Evolutionary conservation across 2,888 invertebrate genomes (phyloP).

Genomic region (Eupeodes latifasciatus): DNA sequence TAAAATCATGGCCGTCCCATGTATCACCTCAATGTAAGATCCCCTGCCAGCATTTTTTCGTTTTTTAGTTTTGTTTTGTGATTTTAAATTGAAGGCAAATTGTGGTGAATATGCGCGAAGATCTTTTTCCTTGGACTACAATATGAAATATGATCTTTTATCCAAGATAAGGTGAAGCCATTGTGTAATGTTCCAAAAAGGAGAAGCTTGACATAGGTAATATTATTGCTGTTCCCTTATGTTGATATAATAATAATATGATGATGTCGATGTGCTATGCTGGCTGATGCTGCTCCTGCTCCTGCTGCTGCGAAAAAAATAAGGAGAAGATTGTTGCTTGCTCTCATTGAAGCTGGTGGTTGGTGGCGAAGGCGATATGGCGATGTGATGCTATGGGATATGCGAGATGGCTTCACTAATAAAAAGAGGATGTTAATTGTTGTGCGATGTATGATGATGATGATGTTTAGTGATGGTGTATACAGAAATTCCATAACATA

Average conservation of each 20-base stretch:
- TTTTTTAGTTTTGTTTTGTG: not conserved
- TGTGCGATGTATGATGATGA: constrained; percentile 22
- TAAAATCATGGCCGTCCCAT: constrained; percentile 36
- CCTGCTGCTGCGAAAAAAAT: constrained; percentile 46
- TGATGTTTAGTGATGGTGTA: not conserved
- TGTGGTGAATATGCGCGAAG: constrained; percentile 43
- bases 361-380: not conserved
- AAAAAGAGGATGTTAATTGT: constrained; percentile 77
- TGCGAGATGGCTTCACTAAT: constrained; percentile 42
- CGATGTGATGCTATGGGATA: not conserved
- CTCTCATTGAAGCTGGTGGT: not conserved
- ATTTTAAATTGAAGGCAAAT: constrained; percentile 36
- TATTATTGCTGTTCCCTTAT: constrained; percentile 40
- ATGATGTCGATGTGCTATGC: not conserved
- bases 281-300: constrained; percentile 26
- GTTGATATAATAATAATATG: not conserved
- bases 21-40: constrained; percentile 59
- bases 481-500: constrained; percentile 57
- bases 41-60: constrained; percentile 46
- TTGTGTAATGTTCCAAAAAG: constrained; percentile 67
- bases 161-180: constrained; percentile 74
- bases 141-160: constrained; percentile 76
- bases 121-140: constrained; percentile 40
- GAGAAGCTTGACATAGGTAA: constrained; percentile 52
- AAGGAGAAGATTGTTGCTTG: constrained; percentile 70